Conservation (phyloP, 2,797 vertebrate species). For the Mus caroli region DNA sequence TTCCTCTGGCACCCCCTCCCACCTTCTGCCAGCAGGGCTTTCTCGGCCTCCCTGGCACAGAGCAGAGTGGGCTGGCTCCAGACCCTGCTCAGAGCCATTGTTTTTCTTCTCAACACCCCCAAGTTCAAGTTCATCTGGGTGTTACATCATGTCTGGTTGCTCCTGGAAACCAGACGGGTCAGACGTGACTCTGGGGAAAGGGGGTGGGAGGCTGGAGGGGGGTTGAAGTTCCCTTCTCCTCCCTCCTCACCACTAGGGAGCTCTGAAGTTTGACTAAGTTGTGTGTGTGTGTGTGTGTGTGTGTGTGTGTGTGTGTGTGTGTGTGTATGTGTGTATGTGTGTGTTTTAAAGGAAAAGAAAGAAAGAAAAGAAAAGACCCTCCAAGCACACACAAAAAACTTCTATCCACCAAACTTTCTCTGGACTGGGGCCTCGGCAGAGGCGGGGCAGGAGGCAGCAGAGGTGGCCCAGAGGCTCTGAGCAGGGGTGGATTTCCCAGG, state of each 20-base stretch:
- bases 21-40: conserved; percentile 77
- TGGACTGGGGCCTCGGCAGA: conserved; percentile 57
- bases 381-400: conserved; percentile 79
- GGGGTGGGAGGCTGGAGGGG: conserved; percentile 88
- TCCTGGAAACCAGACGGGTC: conserved; percentile 94
- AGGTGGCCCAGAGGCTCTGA: background rate
- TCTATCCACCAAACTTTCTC: conserved; percentile 81
- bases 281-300: conserved; percentile 34
- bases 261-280: conserved; percentile 82
- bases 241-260: conserved; percentile 81
- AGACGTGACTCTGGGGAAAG: conserved; percentile 93
- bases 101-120: conserved; percentile 87
- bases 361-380: conserved; percentile 63
- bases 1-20: conserved; percentile 81
- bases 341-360: conserved; percentile 69
- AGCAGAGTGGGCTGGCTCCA: conserved; percentile 86
- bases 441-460: background rate
- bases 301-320: background rate
- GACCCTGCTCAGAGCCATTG: conserved; percentile 90
- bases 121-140: conserved; percentile 95
- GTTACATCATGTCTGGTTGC: conserved; percentile 98
- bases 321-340: background rate
- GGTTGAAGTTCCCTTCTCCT: conserved; percentile 86
- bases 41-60: conserved; percentile 88
- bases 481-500: conserved; percentile 23